Conservation (phyloP, 2,113 vertebrate genomes). For the Brachionichthys hirsutus region DNA sequence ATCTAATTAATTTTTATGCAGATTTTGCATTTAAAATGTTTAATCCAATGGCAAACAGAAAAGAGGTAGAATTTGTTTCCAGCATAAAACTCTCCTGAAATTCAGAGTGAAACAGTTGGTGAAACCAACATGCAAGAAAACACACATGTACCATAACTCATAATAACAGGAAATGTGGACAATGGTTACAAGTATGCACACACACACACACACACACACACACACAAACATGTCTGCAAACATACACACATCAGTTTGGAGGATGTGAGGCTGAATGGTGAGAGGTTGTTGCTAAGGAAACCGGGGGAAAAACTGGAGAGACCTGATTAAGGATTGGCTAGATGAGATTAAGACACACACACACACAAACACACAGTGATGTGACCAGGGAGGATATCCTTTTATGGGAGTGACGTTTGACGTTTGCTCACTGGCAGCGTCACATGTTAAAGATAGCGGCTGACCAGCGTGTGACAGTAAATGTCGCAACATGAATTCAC, state of each 20-base stretch:
- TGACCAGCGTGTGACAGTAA: slow-evolving; percentile 21
- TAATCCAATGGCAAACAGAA: no score
- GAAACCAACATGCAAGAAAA: no score
- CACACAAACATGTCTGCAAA: not conserved
- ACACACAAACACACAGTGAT: not conserved
- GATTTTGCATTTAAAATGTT: no score
- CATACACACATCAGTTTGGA: no score
- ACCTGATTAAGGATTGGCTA: slow-evolving; percentile 62
- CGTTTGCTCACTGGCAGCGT: not conserved
- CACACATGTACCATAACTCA: no score
- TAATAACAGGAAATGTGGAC: no score
- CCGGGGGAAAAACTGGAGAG: slow-evolving; percentile 48
- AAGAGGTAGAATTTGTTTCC: no score
- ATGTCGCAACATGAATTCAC: not conserved
- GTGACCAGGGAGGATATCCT: slow-evolving; percentile 33
- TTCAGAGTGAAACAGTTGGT: not conserved
- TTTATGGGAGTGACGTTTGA: slow-evolving; percentile 30
- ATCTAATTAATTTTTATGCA: no score
- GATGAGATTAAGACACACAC: slow-evolving; percentile 46
- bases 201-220: not conserved
- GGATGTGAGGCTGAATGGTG: slow-evolving; percentile 43
- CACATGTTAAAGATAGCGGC: slow-evolving; percentile 19
- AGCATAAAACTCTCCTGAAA: not conserved
- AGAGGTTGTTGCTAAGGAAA: slow-evolving; percentile 56
- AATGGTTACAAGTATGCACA: not conserved